Base-by-base conservation (phyloP, 2,888 invertebrate genomes). In the Hyles lineata region DNA sequence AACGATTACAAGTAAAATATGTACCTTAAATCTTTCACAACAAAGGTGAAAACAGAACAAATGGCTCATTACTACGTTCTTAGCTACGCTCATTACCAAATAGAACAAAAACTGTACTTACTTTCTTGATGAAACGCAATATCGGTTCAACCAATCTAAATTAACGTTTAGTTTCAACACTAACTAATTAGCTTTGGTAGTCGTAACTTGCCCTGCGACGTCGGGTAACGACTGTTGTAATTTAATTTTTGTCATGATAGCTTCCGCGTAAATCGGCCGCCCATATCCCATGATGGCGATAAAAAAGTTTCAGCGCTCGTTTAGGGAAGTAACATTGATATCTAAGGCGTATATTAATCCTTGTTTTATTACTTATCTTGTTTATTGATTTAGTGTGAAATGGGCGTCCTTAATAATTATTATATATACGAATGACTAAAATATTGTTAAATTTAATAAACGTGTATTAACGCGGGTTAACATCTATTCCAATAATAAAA, bases 161-260 rank as follows among this genome's bases (percentile, higher is more conserved):
- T 92, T 90, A 91, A 88, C 89, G 89, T 89, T 87, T 87, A 90
- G 90, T 90, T 90, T 86, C 85, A 84, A 83, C 84, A 87, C 87
- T 87, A 85, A 84, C 87, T 91, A 91, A 91, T 91, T 90, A 90
- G 86, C 83, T 90, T 87, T 88, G 88, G 88, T 89, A 86, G 84
- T 85, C 80, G 85, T 89, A 84, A 89, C 84, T 86, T 78, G 79
- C 77, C 77, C 73, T 52, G 55, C 70, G 71, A 55, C 76, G 76
- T 74, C 73, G 73, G 72, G 85, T 85, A 87, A 89, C 86, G 86
- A 84, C 85, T 85, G 82, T 78, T 83, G 87, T 89, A 87, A 89
- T 89, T 90, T 87, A 86, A 89, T 89, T 90, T 88, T 90, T 89
- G 85, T 81, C 86, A 78, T 80, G 77, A 86, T 83, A 80, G 82